Percentiles rank a stretch among this genome's conserved stretches.
These are phyloP conservation scores for Dendrophyllia cribrosa DNA, from an alignment of 64 coral and sea anemone species.

Conservation along the genomic window DNA sequence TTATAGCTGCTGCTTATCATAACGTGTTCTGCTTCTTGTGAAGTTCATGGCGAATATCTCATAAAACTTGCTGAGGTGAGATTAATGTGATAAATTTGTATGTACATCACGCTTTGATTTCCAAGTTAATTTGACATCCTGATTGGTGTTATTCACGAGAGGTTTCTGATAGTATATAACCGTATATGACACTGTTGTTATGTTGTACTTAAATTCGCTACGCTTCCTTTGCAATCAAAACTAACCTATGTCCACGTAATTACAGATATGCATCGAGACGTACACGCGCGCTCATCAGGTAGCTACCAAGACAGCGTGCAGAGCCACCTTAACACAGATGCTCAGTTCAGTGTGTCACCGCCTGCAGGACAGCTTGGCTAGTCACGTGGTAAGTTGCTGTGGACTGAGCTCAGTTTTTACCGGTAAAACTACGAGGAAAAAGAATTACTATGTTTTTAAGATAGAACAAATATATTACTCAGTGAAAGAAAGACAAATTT, in stretches of 20 bases:
- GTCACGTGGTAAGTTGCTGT: slow-evolving; percentile 71
- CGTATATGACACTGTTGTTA: no score
- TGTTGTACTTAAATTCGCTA: no score
- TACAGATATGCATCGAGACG: slow-evolving; percentile 96
- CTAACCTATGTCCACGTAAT: neutral
- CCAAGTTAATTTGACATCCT: no score
- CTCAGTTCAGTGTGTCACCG: slow-evolving; percentile 92
- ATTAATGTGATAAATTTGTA: neutral
- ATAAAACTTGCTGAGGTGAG: slow-evolving; percentile 98
- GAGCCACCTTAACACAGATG: slow-evolving; percentile 98
- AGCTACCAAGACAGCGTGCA: slow-evolving; percentile 94
- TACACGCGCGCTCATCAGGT: slow-evolving; percentile 91
- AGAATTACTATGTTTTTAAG: no score
- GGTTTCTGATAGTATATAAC: no score
- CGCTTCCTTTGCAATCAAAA: neutral
- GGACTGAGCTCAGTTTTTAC: no score
- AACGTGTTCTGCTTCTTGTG: slow-evolving; percentile 97
- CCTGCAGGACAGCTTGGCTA: slow-evolving; percentile 84
- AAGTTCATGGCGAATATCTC: slow-evolving; percentile 98
- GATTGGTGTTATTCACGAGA: no score
- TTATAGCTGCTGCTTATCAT: slow-evolving; percentile 93
- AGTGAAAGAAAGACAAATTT: no score
- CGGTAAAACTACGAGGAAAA: no score
- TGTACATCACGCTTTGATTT: neutral
- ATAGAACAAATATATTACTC: no score